These are phyloP conservation scores for Psococerastis gibbosa DNA, from an alignment of 2,888 invertebrate genomes.

Conservation along the genomic window DNA sequence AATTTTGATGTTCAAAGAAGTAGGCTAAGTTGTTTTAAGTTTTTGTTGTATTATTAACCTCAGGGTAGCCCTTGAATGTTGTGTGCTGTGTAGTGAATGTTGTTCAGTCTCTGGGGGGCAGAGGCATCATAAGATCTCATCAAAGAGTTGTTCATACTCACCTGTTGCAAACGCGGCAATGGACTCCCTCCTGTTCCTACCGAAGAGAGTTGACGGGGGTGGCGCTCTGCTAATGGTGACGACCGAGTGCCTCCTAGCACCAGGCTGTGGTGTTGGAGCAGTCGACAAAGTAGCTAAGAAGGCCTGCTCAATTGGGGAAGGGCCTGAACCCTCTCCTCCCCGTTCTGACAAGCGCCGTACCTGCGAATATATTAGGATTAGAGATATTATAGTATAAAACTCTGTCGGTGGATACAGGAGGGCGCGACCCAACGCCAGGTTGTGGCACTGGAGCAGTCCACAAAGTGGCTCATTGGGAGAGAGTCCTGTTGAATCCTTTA, in stretches of 20 bases:
- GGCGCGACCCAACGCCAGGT: too few species aligned
- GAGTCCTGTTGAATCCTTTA: conserved; percentile 52
- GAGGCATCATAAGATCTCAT: neutral
- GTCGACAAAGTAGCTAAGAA: conserved; percentile 66
- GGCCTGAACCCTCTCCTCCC: conserved; percentile 53
- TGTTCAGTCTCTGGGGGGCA: too few species aligned
- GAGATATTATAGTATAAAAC: too few species aligned
- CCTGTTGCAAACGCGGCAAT: conserved; percentile 55
- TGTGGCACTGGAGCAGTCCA: conserved; percentile 52
- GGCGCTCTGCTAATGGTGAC: conserved; percentile 73
- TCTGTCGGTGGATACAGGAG: too few species aligned
- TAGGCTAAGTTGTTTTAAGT: too few species aligned
- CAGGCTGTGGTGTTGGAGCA: conserved; percentile 48
- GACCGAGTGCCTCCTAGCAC: conserved; percentile 66
- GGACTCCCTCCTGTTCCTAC: conserved; percentile 59
- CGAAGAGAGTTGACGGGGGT: conserved; percentile 40
- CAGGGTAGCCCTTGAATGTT: too few species aligned
- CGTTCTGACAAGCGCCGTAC: conserved; percentile 64
- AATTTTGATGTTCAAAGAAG: too few species aligned
- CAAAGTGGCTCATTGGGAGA: conserved; percentile 64
- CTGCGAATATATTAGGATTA: too few species aligned
- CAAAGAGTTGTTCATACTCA: conserved; percentile 16
- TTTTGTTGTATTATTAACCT: too few species aligned
- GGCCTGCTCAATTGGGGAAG: conserved; percentile 59
- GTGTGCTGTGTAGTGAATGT: too few species aligned